These are phyloP conservation scores for Tetragonula clypearis DNA, from an alignment of 1,140 invertebrate species.

Conservation along the genomic window DNA sequence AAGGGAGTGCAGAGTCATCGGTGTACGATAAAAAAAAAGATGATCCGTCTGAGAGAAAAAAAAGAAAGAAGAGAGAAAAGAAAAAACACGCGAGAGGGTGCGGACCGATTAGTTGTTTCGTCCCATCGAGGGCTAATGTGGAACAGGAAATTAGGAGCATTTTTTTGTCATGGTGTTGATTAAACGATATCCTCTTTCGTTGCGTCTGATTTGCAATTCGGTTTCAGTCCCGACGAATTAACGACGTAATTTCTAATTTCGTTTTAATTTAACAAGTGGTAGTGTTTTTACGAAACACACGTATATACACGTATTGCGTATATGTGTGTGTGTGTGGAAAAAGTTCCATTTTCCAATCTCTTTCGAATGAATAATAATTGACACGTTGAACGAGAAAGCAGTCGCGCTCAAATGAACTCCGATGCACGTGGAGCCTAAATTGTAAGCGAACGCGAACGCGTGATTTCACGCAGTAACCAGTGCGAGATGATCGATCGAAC, in stretches of 20 bases:
- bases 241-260: not conserved
- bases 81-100: constrained; percentile 29
- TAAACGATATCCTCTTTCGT: not conserved
- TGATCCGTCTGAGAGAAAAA: constrained; percentile 58
- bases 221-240: too few species aligned
- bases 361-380: too few species aligned
- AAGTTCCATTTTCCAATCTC: too few species aligned
- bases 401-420: not conserved
- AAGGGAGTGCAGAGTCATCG: constrained; percentile 72
- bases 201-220: not conserved
- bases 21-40: constrained; percentile 73
- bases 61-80: not conserved
- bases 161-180: not conserved
- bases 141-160: constrained; percentile 22
- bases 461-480: not conserved
- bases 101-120: not conserved
- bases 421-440: not conserved
- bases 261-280: not conserved
- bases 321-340: too few species aligned
- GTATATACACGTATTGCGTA: too few species aligned
- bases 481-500: not conserved
- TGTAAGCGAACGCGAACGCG: not conserved
- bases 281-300: too few species aligned
- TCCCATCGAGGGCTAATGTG: constrained; percentile 5
- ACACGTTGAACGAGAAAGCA: not conserved